Evolutionary conservation across 1,140 invertebrate genomes (phyloP).

Genomic region (Ctenoplectra terminalis): DNA sequence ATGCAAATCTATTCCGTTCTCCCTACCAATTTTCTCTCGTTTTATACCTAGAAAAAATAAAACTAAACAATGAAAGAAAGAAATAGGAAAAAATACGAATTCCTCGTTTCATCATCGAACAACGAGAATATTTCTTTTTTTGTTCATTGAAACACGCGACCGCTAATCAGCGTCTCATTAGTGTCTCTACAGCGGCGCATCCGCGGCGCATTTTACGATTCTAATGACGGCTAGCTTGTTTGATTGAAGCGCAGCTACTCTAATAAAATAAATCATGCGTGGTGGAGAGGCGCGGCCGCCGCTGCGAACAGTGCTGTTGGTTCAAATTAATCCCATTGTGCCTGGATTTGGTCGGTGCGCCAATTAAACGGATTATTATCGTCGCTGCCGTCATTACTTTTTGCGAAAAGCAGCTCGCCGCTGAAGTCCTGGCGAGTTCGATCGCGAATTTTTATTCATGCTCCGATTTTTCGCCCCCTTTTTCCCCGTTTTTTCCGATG

Average conservation of each 20-base stretch:
- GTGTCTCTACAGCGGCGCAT: conserved; percentile 48
- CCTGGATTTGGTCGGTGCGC: conserved; percentile 70
- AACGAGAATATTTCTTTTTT: neutral
- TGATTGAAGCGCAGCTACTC: conserved; percentile 68
- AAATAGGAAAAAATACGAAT: neutral
- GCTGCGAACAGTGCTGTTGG: conserved; percentile 67
- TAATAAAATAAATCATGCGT: conserved; percentile 73
- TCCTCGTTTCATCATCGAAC: conserved; percentile 7
- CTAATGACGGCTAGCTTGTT: conserved; percentile 70
- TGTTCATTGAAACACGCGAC: conserved; percentile 54
- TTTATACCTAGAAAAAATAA: neutral
- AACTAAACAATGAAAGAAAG: neutral
- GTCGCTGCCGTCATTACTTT: conserved; percentile 71
- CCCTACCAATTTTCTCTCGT: neutral
- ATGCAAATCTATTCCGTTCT: neutral
- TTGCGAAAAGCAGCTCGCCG: conserved; percentile 62
- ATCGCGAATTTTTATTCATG: conserved; percentile 54
- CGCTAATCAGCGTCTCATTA: conserved; percentile 66
- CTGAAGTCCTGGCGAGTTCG: conserved; percentile 19
- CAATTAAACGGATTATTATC: conserved; percentile 73
- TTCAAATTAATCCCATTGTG: conserved; percentile 73
- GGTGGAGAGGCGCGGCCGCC: conserved; percentile 53
- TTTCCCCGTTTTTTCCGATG: conserved; percentile 3
- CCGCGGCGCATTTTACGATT: conserved; percentile 65
- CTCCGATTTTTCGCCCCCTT: neutral